Evolutionary conservation across 2,113 vertebrate genomes (phyloP).

Genomic region (Hippoglossus stenolepis): DNA sequence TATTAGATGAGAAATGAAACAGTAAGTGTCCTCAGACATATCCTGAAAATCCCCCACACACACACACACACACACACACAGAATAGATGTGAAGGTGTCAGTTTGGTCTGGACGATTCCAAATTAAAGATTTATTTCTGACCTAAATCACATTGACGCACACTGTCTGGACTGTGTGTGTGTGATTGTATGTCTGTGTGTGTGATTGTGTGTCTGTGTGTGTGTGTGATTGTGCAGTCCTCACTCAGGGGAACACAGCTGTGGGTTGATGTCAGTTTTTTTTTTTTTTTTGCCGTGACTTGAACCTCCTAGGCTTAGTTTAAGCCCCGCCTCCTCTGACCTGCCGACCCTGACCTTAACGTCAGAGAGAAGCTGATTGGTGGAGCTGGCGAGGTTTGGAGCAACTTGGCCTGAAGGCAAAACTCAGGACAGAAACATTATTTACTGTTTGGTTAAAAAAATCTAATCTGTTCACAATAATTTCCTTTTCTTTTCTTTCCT

Average conservation of each 20-base stretch:
- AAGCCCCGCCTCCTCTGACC: slow-evolving; percentile 2
- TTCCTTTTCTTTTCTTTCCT: too few relatives aligned
- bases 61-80: slow-evolving; percentile 3
- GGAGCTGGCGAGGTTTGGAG: neutral
- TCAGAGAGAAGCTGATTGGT: slow-evolving; percentile 15
- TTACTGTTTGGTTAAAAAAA: neutral
- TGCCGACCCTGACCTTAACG: too few relatives aligned
- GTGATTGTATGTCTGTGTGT: slow-evolving; percentile 12
- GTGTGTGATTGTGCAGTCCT: neutral
- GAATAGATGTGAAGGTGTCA: neutral
- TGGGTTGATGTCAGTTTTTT: neutral
- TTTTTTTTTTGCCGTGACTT: neutral
- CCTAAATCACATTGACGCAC: slow-evolving; percentile 3
- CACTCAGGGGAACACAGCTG: slow-evolving; percentile 40
- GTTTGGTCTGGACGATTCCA: slow-evolving; percentile 1
- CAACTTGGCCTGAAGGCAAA: too few relatives aligned
- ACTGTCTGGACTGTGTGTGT: neutral
- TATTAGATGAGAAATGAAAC: too few relatives aligned
- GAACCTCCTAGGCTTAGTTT: neutral
- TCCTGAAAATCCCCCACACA: too few relatives aligned
- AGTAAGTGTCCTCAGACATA: too few relatives aligned
- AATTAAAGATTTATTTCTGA: slow-evolving; percentile 19
- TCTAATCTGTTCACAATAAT: too few relatives aligned
- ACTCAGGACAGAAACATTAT: neutral
- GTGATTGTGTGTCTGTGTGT: slow-evolving; percentile 11